A percentile compares a stretch with the other conserved stretches of the same genome.
These are phyloP conservation scores for Tineola bisselliella DNA, from an alignment of 2,888 invertebrate species.

Conservation along the genomic window DNA sequence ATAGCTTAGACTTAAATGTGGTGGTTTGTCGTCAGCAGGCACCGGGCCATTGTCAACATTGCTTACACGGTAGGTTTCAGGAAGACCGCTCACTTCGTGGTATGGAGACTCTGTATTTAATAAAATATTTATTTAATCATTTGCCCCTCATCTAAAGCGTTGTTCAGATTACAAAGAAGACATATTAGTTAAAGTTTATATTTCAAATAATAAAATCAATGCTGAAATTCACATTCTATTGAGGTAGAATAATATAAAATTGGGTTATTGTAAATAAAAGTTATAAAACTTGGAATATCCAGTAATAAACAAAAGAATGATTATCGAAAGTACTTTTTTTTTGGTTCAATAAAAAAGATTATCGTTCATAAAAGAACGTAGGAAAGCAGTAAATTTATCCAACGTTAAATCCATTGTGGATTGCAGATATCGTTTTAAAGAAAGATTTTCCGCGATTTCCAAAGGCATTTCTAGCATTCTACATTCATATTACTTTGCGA, in stretches of 20 bases:
- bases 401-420: neutral
- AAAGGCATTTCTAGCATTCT: neutral
- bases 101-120: constrained; percentile 84
- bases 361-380: neutral
- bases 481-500: neutral
- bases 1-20: constrained; percentile 88
- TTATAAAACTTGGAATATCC: neutral
- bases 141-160: too few relatives aligned
- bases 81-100: constrained; percentile 92
- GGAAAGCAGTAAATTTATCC: neutral
- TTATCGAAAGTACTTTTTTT: neutral
- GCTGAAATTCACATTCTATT: too few relatives aligned
- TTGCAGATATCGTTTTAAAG: neutral
- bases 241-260: too few relatives aligned
- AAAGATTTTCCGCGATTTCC: neutral
- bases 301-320: neutral
- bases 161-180: too few relatives aligned
- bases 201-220: too few relatives aligned
- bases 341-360: neutral
- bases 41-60: constrained; percentile 74
- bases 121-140: too few relatives aligned
- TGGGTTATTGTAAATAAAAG: too few relatives aligned
- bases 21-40: constrained; percentile 81
- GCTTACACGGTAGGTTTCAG: constrained; percentile 83
- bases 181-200: too few relatives aligned